Evolutionary conservation across 2,797 vertebrate genomes (phyloP).

Genomic region (Ambastaia sidthimunki): DNA sequence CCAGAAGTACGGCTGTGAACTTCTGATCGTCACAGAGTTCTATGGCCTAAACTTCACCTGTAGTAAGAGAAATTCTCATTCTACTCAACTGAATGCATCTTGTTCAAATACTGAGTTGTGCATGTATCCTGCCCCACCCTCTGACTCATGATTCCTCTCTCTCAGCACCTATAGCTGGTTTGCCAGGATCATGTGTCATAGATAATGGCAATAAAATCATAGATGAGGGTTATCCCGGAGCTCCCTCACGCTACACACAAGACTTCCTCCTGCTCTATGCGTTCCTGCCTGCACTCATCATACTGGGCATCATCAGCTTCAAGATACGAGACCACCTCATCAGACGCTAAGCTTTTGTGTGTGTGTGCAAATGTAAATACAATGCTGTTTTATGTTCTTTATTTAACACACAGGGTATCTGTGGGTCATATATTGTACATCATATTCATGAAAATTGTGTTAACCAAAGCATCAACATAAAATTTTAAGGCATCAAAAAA

Average conservation of each 20-base stretch:
- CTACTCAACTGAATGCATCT: neutral
- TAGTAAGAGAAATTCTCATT: slow-evolving; percentile 80
- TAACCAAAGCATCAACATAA: neutral
- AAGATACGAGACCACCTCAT: slow-evolving; percentile 86
- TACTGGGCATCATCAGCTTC: slow-evolving; percentile 86
- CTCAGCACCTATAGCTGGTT: slow-evolving; percentile 60
- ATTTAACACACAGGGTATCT: slow-evolving; percentile 33
- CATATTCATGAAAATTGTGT: neutral
- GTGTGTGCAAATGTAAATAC: neutral
- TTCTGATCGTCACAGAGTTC: slow-evolving; percentile 94
- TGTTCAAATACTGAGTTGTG: neutral
- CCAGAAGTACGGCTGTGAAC: slow-evolving; percentile 93
- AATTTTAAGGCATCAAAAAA: neutral
- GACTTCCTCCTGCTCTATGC: slow-evolving; percentile 90
- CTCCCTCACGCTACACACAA: slow-evolving; percentile 79
- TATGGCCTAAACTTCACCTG: slow-evolving; percentile 88
- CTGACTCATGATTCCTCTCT: neutral
- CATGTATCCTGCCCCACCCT: neutral
- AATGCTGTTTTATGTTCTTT: neutral
- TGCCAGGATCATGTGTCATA: slow-evolving; percentile 71
- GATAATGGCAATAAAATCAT: slow-evolving; percentile 74
- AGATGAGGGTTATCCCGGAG: slow-evolving; percentile 83
- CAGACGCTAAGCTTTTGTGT: slow-evolving; percentile 70
- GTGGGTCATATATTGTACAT: neutral
- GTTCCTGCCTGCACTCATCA: slow-evolving; percentile 85